A percentile compares a stretch with the other conserved stretches of the same genome.
Evolutionary conservation across 2,888 invertebrate species (phyloP).

Genomic region (Cephus spinipes): DNA sequence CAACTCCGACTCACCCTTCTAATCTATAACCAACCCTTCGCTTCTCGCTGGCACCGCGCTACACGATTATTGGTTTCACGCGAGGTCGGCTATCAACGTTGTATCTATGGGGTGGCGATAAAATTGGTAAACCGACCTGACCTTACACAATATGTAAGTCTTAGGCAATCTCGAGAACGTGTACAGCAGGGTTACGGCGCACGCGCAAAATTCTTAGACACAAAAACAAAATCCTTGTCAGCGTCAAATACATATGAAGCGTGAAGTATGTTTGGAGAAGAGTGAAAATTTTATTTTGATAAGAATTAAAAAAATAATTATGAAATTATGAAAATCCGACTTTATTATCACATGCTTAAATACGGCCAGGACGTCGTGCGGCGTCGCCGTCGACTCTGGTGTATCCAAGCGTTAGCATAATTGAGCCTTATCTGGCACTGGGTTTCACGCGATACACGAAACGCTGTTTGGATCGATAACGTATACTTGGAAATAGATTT

Average conservation of each 20-base stretch:
- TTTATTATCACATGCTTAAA: not conserved
- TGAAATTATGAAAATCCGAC: not conserved
- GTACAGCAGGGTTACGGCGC: not conserved
- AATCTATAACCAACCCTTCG: constrained; percentile 54
- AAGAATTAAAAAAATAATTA: not conserved
- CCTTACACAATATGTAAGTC: not conserved
- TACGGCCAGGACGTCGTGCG: not conserved
- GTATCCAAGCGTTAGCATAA: not conserved
- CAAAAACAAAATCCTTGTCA: not conserved
- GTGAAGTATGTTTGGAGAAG: not conserved
- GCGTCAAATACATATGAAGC: too few relatives aligned
- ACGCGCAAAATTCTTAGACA: not conserved
- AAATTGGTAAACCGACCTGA: constrained; percentile 26
- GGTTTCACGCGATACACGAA: constrained; percentile 17
- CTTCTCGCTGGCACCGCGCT: constrained; percentile 24
- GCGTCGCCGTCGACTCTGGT: not conserved
- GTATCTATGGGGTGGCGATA: constrained; percentile 43
- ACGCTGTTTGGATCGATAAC: constrained; percentile 33
- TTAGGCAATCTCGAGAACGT: not conserved
- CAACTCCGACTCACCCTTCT: constrained; percentile 54
- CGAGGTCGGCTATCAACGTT: constrained; percentile 57
- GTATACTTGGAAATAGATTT: constrained; percentile 30
- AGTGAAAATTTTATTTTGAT: not conserved
- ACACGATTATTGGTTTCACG: constrained; percentile 61
- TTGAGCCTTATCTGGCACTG: constrained; percentile 4